These are phyloP conservation scores for Poecilus cupreus DNA, from an alignment of 2,888 invertebrate genomes.

Conservation along the genomic window DNA sequence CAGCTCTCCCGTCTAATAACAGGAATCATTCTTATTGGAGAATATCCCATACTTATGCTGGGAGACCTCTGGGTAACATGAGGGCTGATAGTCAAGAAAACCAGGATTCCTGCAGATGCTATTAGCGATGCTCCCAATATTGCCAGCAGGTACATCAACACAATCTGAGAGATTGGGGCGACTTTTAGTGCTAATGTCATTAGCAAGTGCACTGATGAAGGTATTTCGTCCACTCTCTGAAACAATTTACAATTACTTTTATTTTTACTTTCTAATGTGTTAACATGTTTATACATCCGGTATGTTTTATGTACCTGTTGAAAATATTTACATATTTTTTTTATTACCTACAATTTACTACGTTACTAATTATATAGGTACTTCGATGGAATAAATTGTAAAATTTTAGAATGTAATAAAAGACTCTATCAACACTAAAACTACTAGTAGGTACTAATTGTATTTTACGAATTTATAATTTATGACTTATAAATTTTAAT, in stretches of 20 bases:
- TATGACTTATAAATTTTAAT: neutral
- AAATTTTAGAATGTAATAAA: neutral
- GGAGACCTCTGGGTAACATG: neutral
- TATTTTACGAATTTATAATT: neutral
- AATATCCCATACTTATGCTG: conserved; percentile 27
- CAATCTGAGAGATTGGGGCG: conserved; percentile 74
- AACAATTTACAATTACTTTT: conserved; percentile 59
- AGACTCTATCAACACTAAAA: neutral
- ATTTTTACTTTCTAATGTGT: neutral
- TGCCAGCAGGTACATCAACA: conserved; percentile 72
- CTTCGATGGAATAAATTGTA: neutral
- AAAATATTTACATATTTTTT: neutral
- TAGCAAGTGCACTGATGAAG: conserved; percentile 71
- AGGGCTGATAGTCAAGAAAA: conserved; percentile 12
- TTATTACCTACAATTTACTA: neutral
- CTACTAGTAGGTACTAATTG: neutral
- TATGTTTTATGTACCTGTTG: neutral
- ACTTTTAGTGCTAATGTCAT: conserved; percentile 74
- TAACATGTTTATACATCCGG: neutral
- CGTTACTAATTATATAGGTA: neutral
- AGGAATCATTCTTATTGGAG: conserved; percentile 47
- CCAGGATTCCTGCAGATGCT: conserved; percentile 62
- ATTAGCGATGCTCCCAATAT: conserved; percentile 73
- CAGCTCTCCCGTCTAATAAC: conserved; percentile 52
- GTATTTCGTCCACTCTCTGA: conserved; percentile 72